A percentile compares a stretch with the other conserved stretches of the same genome.
Evolutionary conservation across 2,113 vertebrate species (phyloP).

Genomic region (Myrmecobius fasciatus): DNA sequence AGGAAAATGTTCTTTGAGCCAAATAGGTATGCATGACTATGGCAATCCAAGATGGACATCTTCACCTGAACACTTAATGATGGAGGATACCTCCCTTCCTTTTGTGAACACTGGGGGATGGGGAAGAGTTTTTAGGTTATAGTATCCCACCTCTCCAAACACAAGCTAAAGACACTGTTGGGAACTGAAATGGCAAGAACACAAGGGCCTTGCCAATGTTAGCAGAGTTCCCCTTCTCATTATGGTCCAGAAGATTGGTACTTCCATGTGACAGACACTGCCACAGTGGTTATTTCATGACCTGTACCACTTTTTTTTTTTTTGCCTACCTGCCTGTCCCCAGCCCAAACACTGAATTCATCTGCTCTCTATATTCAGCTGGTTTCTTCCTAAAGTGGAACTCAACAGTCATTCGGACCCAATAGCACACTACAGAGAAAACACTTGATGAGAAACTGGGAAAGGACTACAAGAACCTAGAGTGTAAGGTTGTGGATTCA

Average conservation of each 20-base stretch:
- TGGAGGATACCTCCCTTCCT: neutral
- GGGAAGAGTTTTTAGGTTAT: too few species aligned
- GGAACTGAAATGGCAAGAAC: conserved; percentile 13
- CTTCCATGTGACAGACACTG: neutral
- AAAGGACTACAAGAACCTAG: conserved; percentile 1
- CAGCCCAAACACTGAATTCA: neutral
- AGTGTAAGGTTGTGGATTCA: conserved; percentile 44
- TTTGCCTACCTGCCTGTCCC: neutral
- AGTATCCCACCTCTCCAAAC: neutral
- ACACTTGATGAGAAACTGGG: neutral
- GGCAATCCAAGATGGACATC: neutral
- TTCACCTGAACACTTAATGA: neutral
- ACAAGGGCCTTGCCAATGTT: conserved; percentile 18
- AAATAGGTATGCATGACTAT: neutral
- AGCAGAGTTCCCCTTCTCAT: neutral
- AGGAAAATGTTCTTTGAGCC: neutral
- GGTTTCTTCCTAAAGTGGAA: neutral
- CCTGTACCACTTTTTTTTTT: neutral
- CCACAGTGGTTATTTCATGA: neutral
- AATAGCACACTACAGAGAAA: conserved; percentile 43
- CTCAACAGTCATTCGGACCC: conserved; percentile 16
- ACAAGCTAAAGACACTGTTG: neutral
- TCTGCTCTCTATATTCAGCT: neutral
- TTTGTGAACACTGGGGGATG: neutral
- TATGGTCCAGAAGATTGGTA: neutral